Evolutionary conservation across 92 coral and sea anemone species (phyloP), one percentile per base, ranked within the genome.

Genomic region (Zoanthus gigantus): DNA sequence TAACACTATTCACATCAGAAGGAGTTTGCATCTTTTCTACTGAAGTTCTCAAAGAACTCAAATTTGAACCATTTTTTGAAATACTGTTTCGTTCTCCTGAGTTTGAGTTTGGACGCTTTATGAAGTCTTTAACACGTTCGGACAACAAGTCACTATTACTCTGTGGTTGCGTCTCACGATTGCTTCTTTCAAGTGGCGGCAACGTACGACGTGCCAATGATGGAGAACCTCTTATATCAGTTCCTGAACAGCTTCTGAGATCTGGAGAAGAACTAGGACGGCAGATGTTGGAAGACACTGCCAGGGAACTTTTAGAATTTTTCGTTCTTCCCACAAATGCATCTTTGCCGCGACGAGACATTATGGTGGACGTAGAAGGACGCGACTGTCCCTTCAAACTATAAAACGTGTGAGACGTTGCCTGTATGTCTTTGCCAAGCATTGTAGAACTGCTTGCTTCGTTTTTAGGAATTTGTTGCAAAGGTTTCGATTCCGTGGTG

Each of bases 111-210:
- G 93, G 93, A 28, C 92, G 79, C 71, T 90, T 84, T 47, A 90
- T 77, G 77, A 92, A 92, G 76, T 90, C 92, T 12, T 80, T 84
- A 13, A 92, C 87, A 8, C 95, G 71, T 23, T 92, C 88, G 74
- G 86, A 75, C 14, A 92, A 83, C 75, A 30, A 18, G 44, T 81
- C 63, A 13, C 75, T 53, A 4, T 13, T 68, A 11, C 17, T 3
- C 28, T 52, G 74, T 58, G 53, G 45, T 14, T 5, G 52, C 14
- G 52, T 4, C 48, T 42, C 16, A 15, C 37, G 18, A 0, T 56
- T 16, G 45, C 74, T 34, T 46, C 15, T 58, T 68, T 78, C 90
- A 13, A 82, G 85, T 67, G 77, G 52, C 2, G 90, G 76, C 54
- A 87, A 46, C 10, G 66, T 87, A 17, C 77, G 71, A 53, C 56